Base-by-base conservation (phyloP, 2,888 invertebrate genomes). In the Tipula vernalis region DNA sequence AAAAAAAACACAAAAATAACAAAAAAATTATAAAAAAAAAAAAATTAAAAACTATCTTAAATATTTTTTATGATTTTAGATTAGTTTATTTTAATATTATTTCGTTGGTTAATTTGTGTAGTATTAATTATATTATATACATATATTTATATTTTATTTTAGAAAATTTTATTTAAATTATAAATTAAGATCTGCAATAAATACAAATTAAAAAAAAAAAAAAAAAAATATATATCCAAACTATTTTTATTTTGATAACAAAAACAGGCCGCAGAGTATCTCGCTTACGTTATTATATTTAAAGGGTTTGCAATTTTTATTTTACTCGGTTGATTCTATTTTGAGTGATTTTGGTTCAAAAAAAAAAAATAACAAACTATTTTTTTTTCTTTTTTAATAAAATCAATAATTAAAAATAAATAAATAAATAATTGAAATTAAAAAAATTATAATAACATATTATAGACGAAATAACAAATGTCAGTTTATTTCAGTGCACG, bases 401-500 rank as follows among this genome's bases (percentile, higher is more conserved):
- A 85, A 4, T 42, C 18, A 85, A 85, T 42, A 85, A 85, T 18
- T 42, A 85, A 41, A 85, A 85, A 44, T 42, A 42, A 85, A 42
- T 39, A 42, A 85, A 44, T 42, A 42, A 85, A 42, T 39, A 42
- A 85, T 13, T 85, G 28, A 85, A 44, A 85, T 42, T 42, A 85
- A 85, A 85, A 41, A 44, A 42, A 85, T 85, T 18, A 85, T 85
- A 85, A 42, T 85, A 44, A 85, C 12, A 18, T 12, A 42, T 42
- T 42, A 85, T 42, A 85, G 42, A 12, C 42, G 18, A 85, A 42
- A 85, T 42, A 41, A 85, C 85, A 85, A 85, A 85, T 85, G 85
- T 85, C 85, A 85, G 85, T 85, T 85, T 85, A 85, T 85, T 85
- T 85, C 39, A 85, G 28, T 71, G 12, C 71, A 28, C 71, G 28